Conservation (phyloP, 2,888 invertebrate species). For the Agrenia bidenticulata region DNA sequence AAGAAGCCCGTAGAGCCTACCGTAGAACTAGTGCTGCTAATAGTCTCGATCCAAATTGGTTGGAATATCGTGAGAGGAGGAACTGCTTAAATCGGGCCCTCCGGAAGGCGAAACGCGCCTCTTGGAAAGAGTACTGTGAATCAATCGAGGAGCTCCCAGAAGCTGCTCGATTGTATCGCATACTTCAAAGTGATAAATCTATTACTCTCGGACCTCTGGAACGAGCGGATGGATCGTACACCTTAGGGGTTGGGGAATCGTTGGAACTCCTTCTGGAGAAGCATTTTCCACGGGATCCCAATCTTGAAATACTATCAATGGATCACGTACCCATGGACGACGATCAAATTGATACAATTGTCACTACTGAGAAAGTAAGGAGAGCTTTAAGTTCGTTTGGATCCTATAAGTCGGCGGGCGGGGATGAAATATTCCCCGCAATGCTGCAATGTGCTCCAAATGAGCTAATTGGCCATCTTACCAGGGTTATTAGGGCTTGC, state of each 20-base stretch:
- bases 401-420: conserved; percentile 8
- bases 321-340: too few relatives aligned
- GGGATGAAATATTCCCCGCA: background rate
- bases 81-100: background rate
- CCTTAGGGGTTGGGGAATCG: background rate
- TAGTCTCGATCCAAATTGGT: too few relatives aligned
- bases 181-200: background rate
- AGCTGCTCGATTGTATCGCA: conserved; percentile 5
- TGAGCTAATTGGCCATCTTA: background rate
- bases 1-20: background rate
- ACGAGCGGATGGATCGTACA: conserved; percentile 11
- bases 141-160: background rate
- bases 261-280: conserved; percentile 14
- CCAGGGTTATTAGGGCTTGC: conserved; percentile 5
- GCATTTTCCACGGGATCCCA: too few relatives aligned
- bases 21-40: too few relatives aligned
- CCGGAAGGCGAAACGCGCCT: background rate
- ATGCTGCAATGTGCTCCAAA: background rate
- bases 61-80: too few relatives aligned
- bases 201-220: conserved; percentile 8
- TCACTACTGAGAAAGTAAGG: too few relatives aligned
- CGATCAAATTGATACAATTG: too few relatives aligned
- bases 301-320: too few relatives aligned
- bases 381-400: too few relatives aligned
- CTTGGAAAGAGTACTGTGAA: background rate